Evolutionary conservation across 2,888 invertebrate species (phyloP).

Genomic region (Hartigia nigra): DNA sequence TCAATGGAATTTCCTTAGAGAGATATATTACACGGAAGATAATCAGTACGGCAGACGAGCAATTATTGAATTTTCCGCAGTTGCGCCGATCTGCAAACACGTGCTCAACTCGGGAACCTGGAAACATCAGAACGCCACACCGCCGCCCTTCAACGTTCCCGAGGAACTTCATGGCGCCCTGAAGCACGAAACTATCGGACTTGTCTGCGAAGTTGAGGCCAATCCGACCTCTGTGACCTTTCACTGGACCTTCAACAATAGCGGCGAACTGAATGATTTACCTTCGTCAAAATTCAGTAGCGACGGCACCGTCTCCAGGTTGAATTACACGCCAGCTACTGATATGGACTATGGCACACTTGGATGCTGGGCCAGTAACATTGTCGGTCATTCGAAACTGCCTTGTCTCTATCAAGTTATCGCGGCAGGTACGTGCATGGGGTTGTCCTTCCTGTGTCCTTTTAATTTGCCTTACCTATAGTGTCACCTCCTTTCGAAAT

Average conservation of each 20-base stretch:
- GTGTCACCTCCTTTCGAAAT: too few species aligned
- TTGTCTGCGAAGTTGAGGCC: slow-evolving; percentile 89
- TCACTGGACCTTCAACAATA: slow-evolving; percentile 94
- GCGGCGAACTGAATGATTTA: slow-evolving; percentile 84
- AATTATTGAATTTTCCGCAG: slow-evolving; percentile 32
- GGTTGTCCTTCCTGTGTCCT: not conserved
- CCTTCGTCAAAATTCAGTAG: slow-evolving; percentile 72
- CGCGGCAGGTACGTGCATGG: slow-evolving; percentile 76
- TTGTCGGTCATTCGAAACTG: slow-evolving; percentile 83
- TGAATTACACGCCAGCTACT: slow-evolving; percentile 86
- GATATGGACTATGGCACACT: slow-evolving; percentile 92
- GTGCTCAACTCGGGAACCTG: slow-evolving; percentile 44
- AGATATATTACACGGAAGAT: not conserved
- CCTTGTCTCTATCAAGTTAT: slow-evolving; percentile 90
- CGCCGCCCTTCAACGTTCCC: slow-evolving; percentile 68
- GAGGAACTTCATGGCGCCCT: slow-evolving; percentile 87
- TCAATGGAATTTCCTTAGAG: not conserved
- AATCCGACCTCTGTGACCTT: slow-evolving; percentile 86
- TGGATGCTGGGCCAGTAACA: slow-evolving; percentile 87
- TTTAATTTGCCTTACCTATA: not conserved
- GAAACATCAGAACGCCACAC: slow-evolving; percentile 44
- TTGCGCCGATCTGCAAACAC: slow-evolving; percentile 59
- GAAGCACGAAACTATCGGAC: slow-evolving; percentile 85
- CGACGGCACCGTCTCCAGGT: slow-evolving; percentile 75
- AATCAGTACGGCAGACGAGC: too few species aligned